Base-by-base conservation (phyloP, 1,140 invertebrate genomes). In the Hycleus phaleratus region DNA sequence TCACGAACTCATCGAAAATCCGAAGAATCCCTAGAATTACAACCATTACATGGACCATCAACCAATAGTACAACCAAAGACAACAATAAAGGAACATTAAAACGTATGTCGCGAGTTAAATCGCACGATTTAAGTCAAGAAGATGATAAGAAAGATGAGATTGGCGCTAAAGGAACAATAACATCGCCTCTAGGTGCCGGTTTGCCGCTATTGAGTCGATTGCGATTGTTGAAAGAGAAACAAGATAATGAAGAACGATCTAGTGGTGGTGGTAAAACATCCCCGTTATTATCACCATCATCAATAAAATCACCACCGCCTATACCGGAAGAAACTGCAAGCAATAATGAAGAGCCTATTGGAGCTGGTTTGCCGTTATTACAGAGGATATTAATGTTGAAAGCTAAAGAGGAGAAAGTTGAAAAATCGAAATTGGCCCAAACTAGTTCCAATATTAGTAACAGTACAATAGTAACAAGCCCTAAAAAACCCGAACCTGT, bases 151-250 rank as follows among this genome's bases (percentile, higher is more conserved):
- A 67, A 62, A 59, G 57, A 63, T 44, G 61, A 38, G 2, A 26
- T 44, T n/a, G 58, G 9, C 57, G 7, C 49, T 47, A 26, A 39
- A 39, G 72, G 84, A 72, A 78, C 78, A 71, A 71, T 78, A 49
- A 70, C 79, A 62, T 87, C 88, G 45, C 85, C 88, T 0, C 77
- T 92, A 32, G 89, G 89, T 4, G 87, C 88, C 0, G 90, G 90
- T 0, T 73, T 93, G n/a, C 90, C 90, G 0, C 72, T 94, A 3
- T 74, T 94, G 1, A 79, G 87, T 11, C 75, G 88, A 48, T 72
- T 93, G 5, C 49, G 88, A 64, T 72, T 93, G 6, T 76, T 93
- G 0, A 91, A 91, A 68, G 90, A 92, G 67, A 91, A 91, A 71
- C 88, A 92, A 72, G 88, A 90, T 46, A 76, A 80, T 6, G 81